Evolutionary conservation across 2,113 vertebrate species (phyloP).

Genomic region (Nettapus auritus): DNA sequence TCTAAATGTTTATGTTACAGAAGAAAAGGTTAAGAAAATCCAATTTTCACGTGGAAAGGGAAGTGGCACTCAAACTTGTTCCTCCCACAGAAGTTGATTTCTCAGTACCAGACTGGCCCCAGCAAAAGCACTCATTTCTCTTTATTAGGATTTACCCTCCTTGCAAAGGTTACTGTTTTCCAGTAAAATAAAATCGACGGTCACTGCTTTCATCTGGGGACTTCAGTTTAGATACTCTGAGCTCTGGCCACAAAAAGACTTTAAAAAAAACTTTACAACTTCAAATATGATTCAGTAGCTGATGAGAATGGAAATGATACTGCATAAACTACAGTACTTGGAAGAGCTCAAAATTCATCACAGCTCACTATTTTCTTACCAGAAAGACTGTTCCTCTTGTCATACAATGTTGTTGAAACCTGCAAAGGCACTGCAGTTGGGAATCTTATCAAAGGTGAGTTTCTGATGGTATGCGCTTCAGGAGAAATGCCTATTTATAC

Average conservation of each 20-base stretch:
- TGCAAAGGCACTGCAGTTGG: background rate
- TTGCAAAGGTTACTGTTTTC: slow-evolving; percentile 13
- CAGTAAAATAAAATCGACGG: background rate
- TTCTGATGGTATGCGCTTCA: background rate
- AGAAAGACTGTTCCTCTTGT: background rate
- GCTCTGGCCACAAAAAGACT: background rate
- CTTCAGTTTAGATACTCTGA: background rate
- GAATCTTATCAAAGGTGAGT: background rate
- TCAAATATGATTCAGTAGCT: background rate
- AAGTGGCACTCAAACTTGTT: background rate
- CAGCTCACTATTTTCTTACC: background rate
- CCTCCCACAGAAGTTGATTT: background rate
- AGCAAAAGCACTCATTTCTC: background rate
- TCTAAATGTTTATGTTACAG: slow-evolving; percentile 50
- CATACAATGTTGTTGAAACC: background rate
- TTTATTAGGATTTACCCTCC: background rate
- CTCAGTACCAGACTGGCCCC: background rate
- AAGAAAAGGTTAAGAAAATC: slow-evolving; percentile 60
- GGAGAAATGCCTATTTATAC: background rate
- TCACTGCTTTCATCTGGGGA: background rate
- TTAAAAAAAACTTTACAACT: background rate
- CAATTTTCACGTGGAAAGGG: slow-evolving; percentile 35
- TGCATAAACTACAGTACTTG: background rate
- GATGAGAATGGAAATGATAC: background rate
- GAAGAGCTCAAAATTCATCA: background rate